Evolutionary conservation across 2,888 invertebrate genomes (phyloP).

Genomic region (Mayetiola destructor): DNA sequence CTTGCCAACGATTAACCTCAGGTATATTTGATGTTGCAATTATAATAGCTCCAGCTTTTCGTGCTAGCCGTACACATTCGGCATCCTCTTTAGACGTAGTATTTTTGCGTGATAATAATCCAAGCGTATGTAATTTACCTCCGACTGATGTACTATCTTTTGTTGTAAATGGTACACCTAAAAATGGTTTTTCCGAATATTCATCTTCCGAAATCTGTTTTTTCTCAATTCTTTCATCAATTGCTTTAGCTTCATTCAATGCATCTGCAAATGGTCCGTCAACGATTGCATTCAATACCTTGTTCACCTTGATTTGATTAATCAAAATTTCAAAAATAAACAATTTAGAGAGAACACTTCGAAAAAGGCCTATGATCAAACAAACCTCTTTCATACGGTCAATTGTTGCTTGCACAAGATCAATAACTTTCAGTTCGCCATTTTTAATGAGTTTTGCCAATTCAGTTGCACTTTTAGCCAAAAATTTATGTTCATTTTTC

Average conservation of each 20-base stretch:
- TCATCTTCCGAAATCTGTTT: slow-evolving; percentile 46
- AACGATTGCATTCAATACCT: slow-evolving; percentile 65
- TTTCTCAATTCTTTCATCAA: slow-evolving; percentile 52
- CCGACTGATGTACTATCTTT: slow-evolving; percentile 75
- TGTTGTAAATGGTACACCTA: slow-evolving; percentile 82
- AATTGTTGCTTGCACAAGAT: slow-evolving; percentile 58
- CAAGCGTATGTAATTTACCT: slow-evolving; percentile 58
- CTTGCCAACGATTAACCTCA: slow-evolving; percentile 86
- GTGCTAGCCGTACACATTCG: slow-evolving; percentile 54
- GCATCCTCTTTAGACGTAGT: slow-evolving; percentile 58
- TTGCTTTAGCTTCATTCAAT: slow-evolving; percentile 54
- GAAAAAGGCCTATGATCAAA: not conserved
- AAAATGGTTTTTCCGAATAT: slow-evolving; percentile 57
- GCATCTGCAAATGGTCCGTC: slow-evolving; percentile 68
- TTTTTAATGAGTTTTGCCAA: slow-evolving; percentile 53
- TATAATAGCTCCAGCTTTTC: slow-evolving; percentile 70
- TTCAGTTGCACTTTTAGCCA: slow-evolving; percentile 49
- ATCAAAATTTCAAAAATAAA: not conserved
- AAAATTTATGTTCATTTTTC: slow-evolving; percentile 23
- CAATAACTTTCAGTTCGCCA: slow-evolving; percentile 48
- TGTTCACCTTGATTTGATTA: slow-evolving; percentile 56
- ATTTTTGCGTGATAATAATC: slow-evolving; percentile 45
- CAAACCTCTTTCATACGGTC: slow-evolving; percentile 56
- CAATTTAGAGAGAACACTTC: slow-evolving; percentile 18
- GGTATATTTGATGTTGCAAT: slow-evolving; percentile 86